These are phyloP conservation scores for Bombylius major DNA, from an alignment of 2,888 invertebrate genomes.

Conservation along the genomic window DNA sequence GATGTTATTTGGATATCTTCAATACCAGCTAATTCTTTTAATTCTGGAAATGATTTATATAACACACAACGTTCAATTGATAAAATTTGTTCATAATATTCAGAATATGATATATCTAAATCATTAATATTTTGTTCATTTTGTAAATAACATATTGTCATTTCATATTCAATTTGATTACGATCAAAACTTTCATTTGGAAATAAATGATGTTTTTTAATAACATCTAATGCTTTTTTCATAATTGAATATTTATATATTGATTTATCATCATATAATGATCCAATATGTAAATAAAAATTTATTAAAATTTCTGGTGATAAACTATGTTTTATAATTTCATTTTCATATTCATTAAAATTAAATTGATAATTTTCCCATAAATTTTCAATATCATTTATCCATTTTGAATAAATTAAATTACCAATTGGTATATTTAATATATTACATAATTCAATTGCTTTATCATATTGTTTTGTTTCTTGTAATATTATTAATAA, in stretches of 20 bases:
- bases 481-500: slow-evolving; percentile 38
- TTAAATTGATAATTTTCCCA: slow-evolving; percentile 35
- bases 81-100: slow-evolving; percentile 34
- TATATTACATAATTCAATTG: slow-evolving; percentile 40
- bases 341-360: slow-evolving; percentile 47
- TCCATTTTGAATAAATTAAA: slow-evolving; percentile 40
- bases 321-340: slow-evolving; percentile 47
- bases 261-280: slow-evolving; percentile 38
- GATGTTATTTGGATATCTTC: slow-evolving; percentile 29
- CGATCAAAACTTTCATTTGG: slow-evolving; percentile 34
- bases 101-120: slow-evolving; percentile 30
- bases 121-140: slow-evolving; percentile 17
- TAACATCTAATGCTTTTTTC: slow-evolving; percentile 29
- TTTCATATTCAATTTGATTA: slow-evolving; percentile 36
- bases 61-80: slow-evolving; percentile 31
- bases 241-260: slow-evolving; percentile 39
- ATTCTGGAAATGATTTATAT: slow-evolving; percentile 33
- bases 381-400: slow-evolving; percentile 37
- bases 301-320: slow-evolving; percentile 48
- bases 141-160: slow-evolving; percentile 30
- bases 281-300: slow-evolving; percentile 46
- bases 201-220: slow-evolving; percentile 31
- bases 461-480: slow-evolving; percentile 38
- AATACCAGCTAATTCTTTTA: slow-evolving; percentile 33
- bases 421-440: slow-evolving; percentile 35